These are phyloP conservation scores for Eupeodes luniger DNA, from an alignment of 2,888 invertebrate genomes.

Conservation along the genomic window DNA sequence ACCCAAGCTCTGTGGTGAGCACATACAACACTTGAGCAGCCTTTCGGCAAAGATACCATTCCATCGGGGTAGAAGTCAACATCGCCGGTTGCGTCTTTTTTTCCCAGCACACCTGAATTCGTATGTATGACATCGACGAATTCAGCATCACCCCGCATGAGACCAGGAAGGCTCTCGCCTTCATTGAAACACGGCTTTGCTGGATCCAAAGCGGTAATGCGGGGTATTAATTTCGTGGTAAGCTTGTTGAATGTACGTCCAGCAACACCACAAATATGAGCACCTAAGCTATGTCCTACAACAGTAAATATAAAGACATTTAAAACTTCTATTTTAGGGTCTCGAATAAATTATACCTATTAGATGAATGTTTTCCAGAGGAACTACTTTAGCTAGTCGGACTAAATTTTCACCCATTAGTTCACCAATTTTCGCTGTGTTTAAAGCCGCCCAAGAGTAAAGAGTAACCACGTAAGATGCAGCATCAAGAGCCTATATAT, in stretches of 20 bases:
- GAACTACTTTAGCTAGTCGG: conserved; percentile 79
- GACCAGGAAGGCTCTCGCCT: conserved; percentile 79
- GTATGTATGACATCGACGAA: conserved; percentile 82
- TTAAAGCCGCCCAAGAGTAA: conserved; percentile 83
- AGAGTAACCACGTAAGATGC: conserved; percentile 82
- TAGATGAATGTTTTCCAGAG: conserved; percentile 70
- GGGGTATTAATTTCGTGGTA: conserved; percentile 79
- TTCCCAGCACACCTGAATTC: conserved; percentile 81
- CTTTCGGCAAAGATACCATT: conserved; percentile 79
- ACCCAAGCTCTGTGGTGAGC: conserved; percentile 80
- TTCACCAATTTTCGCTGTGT: conserved; percentile 82
- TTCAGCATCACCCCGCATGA: conserved; percentile 81
- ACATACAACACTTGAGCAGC: conserved; percentile 80
- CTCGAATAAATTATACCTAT: too few relatives aligned
- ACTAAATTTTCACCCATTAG: conserved; percentile 79
- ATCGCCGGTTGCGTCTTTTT: conserved; percentile 81
- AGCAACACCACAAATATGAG: conserved; percentile 82
- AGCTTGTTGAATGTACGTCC: conserved; percentile 80
- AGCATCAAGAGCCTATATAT: conserved; percentile 80
- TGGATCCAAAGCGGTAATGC: conserved; percentile 83
- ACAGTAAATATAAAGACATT: not conserved
- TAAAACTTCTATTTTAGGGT: not conserved
- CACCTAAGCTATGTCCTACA: conserved; percentile 78
- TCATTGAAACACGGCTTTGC: conserved; percentile 83
- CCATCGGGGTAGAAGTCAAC: conserved; percentile 82